These are phyloP conservation scores for Lateolabrax maculatus DNA, from an alignment of 2,797 vertebrate species.

Conservation along the genomic window DNA sequence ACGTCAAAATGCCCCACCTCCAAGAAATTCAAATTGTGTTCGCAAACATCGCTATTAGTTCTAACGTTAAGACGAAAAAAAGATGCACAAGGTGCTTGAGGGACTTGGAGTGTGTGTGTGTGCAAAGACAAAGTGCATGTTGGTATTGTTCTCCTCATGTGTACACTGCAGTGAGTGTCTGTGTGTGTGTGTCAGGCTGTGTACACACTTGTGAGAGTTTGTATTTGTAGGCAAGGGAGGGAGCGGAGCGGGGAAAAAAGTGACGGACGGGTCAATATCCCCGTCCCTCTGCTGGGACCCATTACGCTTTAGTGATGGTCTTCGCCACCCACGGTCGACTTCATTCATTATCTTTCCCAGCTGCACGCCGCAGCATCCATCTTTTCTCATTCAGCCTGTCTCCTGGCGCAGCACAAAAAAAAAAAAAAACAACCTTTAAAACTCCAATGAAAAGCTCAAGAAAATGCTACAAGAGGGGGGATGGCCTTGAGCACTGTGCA, in stretches of 20 bases:
- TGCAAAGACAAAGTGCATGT: constrained; percentile 26
- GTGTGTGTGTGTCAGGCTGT: constrained; percentile 33
- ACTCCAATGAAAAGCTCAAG: constrained; percentile 52
- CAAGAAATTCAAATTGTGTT: not conserved
- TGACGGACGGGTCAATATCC: constrained; percentile 83
- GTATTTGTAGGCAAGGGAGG: constrained; percentile 48
- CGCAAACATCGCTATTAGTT: not conserved
- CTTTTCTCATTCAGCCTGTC: constrained; percentile 73
- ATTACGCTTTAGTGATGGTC: constrained; percentile 83
- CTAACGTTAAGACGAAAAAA: constrained; percentile 18
- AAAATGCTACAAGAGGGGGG: constrained; percentile 37
- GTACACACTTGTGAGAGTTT: constrained; percentile 59
- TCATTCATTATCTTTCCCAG: constrained; percentile 85
- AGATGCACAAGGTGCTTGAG: constrained; percentile 20
- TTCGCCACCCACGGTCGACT: constrained; percentile 81
- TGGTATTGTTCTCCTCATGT: constrained; percentile 43
- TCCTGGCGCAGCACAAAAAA: constrained; percentile 42
- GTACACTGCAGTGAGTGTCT: constrained; percentile 31
- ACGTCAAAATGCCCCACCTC: constrained; percentile 15
- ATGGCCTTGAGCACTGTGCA: constrained; percentile 13
- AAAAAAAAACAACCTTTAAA: constrained; percentile 51
- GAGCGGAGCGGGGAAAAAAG: constrained; percentile 22
- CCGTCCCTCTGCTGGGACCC: constrained; percentile 77
- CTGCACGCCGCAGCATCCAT: constrained; percentile 74
- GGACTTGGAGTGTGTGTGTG: constrained; percentile 16